Conservation (phyloP, 2,888 invertebrate genomes). For the Metopia argyrocephala region DNA sequence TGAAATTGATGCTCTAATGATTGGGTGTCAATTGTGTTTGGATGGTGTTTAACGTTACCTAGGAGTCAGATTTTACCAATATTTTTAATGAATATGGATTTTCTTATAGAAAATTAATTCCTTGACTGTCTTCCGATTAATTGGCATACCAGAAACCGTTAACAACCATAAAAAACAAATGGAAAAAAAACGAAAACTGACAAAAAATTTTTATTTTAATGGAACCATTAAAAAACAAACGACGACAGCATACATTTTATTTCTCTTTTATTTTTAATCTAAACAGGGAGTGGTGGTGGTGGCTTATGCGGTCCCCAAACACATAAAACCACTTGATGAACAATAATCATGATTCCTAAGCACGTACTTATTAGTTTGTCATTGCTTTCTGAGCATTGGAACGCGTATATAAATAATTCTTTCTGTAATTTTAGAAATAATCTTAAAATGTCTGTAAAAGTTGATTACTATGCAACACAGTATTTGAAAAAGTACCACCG, state of each 20-base stretch:
- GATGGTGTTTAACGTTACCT: too few relatives aligned
- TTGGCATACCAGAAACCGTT: background rate
- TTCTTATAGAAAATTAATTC: background rate
- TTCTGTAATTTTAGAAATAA: slow-evolving; percentile 22
- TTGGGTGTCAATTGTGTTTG: too few relatives aligned
- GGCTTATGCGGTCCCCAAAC: background rate
- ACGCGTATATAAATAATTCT: too few relatives aligned
- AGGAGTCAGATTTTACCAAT: too few relatives aligned
- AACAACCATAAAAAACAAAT: background rate
- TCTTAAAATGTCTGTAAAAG: slow-evolving; percentile 44
- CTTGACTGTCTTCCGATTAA: background rate
- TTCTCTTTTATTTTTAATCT: background rate
- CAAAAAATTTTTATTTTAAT: background rate
- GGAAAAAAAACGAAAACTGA: background rate
- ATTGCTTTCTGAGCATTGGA: too few relatives aligned
- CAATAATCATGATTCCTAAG: slow-evolving; percentile 1
- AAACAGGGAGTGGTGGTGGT: background rate
- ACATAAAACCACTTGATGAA: slow-evolving; percentile 12
- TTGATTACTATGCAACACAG: slow-evolving; percentile 53
- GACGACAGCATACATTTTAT: background rate
- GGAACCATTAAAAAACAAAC: background rate
- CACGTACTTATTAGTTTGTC: slow-evolving; percentile 6
- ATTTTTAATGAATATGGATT: too few relatives aligned
- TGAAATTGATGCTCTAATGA: too few relatives aligned
- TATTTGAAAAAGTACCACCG: background rate